A percentile compares a stretch with the other conserved stretches of the same genome.
These are phyloP conservation scores for Phalacrocorax aristotelis DNA, from an alignment of 2,113 vertebrate genomes.

Conservation along the genomic window DNA sequence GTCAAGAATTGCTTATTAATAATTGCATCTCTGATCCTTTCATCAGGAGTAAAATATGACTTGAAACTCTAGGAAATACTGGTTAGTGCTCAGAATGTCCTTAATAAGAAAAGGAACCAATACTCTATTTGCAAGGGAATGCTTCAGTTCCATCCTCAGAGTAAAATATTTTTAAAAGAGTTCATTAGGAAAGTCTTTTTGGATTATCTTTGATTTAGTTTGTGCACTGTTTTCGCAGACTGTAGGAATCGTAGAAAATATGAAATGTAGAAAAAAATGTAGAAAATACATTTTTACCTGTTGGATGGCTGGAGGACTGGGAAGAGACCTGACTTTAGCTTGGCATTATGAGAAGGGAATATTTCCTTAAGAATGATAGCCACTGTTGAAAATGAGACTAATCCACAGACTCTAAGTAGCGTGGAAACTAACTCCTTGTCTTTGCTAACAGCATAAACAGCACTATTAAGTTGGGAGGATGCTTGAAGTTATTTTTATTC, in stretches of 20 bases:
- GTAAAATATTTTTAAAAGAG: background rate
- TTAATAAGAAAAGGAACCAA: background rate
- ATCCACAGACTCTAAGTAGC: background rate
- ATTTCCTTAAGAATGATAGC: background rate
- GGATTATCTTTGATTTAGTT: background rate
- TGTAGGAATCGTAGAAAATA: background rate
- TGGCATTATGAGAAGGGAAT: background rate
- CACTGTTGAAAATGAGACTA: background rate
- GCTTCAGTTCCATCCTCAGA: background rate
- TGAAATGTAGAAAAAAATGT: no score
- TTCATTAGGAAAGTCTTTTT: background rate
- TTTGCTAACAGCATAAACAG: background rate
- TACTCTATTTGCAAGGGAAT: background rate
- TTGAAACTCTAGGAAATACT: background rate
- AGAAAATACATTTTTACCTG: background rate
- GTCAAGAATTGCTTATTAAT: background rate
- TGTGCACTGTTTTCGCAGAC: background rate
- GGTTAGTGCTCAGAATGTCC: background rate
- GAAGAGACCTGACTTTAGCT: background rate
- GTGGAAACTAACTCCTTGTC: background rate
- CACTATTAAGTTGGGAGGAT: background rate
- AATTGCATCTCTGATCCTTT: background rate
- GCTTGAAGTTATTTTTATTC: constrained; percentile 6
- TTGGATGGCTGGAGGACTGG: background rate
- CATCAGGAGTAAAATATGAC: background rate